These are phyloP conservation scores for Corydoras maculifer DNA, from an alignment of 2,113 vertebrate genomes.

Conservation along the genomic window DNA sequence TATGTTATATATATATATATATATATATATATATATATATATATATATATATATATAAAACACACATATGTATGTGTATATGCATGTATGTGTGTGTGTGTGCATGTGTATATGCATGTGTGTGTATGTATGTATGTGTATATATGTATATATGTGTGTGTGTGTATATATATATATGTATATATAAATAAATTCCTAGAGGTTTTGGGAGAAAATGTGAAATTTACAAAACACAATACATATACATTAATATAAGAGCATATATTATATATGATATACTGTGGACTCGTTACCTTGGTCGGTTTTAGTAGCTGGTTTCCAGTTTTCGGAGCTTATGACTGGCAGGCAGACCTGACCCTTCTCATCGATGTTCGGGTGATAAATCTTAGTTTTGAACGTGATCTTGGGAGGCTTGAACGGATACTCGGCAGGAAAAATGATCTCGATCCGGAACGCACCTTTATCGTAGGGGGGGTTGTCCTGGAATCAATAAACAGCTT, in stretches of 20 bases:
- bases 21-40: background rate
- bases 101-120: too few relatives aligned
- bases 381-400: constrained; percentile 98
- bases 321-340: constrained; percentile 96
- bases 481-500: constrained; percentile 46
- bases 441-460: constrained; percentile 95
- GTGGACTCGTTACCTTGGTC: constrained; percentile 75
- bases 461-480: constrained; percentile 94
- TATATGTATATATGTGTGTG: too few relatives aligned
- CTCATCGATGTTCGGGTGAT: constrained; percentile 98
- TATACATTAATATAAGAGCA: too few relatives aligned
- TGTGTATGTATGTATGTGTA: too few relatives aligned
- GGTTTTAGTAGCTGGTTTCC: constrained; percentile 96
- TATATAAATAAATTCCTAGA: too few relatives aligned
- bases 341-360: constrained; percentile 97
- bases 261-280: too few relatives aligned
- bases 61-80: too few relatives aligned
- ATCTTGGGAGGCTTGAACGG: constrained; percentile 98
- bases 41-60: too few relatives aligned
- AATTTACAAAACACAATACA: too few relatives aligned
- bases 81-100: too few relatives aligned
- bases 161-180: too few relatives aligned
- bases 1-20: background rate
- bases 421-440: constrained; percentile 93
- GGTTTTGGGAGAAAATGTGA: too few relatives aligned